phyloP scores from a whole-genome alignment of 2,113 vertebrate genomes.

The Leptocoma aspasia region DNA sequence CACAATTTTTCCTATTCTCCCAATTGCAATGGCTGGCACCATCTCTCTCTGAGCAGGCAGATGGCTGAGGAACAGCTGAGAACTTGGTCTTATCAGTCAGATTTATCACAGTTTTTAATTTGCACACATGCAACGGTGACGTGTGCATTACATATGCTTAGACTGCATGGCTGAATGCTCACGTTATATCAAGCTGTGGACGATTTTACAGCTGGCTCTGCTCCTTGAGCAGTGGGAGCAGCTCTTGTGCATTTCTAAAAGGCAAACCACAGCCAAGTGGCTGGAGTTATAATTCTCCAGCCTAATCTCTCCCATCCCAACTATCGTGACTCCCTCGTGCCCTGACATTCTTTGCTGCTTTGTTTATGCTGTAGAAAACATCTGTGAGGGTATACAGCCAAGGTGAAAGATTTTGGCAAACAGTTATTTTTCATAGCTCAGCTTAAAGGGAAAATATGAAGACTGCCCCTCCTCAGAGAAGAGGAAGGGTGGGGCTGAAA shows the following conservation, averaged over 20 bases:
- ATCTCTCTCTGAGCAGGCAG: background rate
- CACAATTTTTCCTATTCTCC: background rate
- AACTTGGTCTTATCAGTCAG: background rate
- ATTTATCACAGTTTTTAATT: constrained; percentile 1
- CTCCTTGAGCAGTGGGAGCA: constrained; percentile 10
- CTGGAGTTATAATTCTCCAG: constrained; percentile 46
- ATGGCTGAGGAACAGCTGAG: constrained; percentile 12
- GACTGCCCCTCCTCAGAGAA: constrained; percentile 30
- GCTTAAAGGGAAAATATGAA: constrained; percentile 68
- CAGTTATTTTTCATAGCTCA: constrained; percentile 68
- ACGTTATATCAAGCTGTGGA: background rate
- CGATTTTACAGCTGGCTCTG: constrained; percentile 49
- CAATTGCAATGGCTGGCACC: background rate
- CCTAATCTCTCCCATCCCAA: background rate
- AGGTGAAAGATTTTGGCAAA: constrained; percentile 74
- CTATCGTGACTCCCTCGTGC: background rate
- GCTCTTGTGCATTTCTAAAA: constrained; percentile 3
- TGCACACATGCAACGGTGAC: background rate
- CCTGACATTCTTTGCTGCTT: constrained; percentile 66
- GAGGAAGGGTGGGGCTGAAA: constrained; percentile 48
- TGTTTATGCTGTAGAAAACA: constrained; percentile 76
- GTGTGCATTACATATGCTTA: background rate
- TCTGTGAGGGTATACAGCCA: constrained; percentile 62
- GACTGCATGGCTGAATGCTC: background rate
- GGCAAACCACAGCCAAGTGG: background rate